Evolutionary conservation across 2,797 vertebrate species (phyloP), one percentile per base, ranked within the genome.

Genomic region (Protosalanx chinensis): DNA sequence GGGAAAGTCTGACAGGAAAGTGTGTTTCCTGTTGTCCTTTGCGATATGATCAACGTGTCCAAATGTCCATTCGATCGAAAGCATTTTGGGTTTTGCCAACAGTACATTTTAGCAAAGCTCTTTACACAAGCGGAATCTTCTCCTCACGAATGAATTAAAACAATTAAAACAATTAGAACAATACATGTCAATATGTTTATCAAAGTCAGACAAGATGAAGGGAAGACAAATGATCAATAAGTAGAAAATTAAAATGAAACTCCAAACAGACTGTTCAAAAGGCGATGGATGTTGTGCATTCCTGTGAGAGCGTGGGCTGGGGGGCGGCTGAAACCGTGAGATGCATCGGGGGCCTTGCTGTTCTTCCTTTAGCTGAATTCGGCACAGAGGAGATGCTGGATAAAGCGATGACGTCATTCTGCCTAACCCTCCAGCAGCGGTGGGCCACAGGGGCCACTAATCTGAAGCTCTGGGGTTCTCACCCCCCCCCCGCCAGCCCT

Each of bases 401-500:
- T 66, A 27, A 66, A 63, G 66, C 30, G 12, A 27, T 6, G 59
- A 27, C 46, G 68, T 41, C 8, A 59, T 41, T 46, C 46, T 18
- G 30, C 64, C 64, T 27, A 6, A 29, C 16, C 68, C 16, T 16
- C 8, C 29, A 15, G 41, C 41, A 12, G 16, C 18, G 13, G 2
- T 29, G 18, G 5, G 15, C 12, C 67, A 35, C 33, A 35, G 29
- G 56, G 3, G 30, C 23, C 5, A 4, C 16, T 27, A 59, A 41
- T 61, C 37, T 30, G 6, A 51, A 56, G 18, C 51, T 5, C 51
- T 15, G 13, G 13, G 58, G 70, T 27, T 65, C 56, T 33, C 32
- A 37, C 68, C 37, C 33, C 57, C n/a, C 41, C 76, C 41, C 67
- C 20, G 46, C 63, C 46, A 62, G 71, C 56, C 62, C 72, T 67